Evolutionary conservation across 2,888 invertebrate species (phyloP), one percentile per base, ranked within the genome.

Genomic region (Helobdella robusta): DNA sequence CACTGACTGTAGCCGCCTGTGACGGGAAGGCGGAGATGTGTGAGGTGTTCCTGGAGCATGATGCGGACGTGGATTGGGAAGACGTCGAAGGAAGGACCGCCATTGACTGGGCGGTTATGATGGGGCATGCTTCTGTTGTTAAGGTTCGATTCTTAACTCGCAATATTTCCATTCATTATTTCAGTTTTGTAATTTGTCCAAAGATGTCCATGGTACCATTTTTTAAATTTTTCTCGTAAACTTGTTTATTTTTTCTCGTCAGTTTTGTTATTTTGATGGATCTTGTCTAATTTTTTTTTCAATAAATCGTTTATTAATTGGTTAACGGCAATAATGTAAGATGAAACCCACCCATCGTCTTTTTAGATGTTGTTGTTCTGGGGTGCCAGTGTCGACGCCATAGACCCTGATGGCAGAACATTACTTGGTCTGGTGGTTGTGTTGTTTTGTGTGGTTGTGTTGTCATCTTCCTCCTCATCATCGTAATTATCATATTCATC

Each of bases 301-400:
- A n/a, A 40, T 40, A 40, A 15, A 40, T 40, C n/a, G 44, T 40
- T 40, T 40, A n/a, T n/a, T n/a, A n/a, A n/a, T n/a, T n/a, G n/a
- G n/a, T n/a, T n/a, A n/a, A n/a, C n/a, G 8, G 40, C 11, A 52
- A 52, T 18, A 20, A 18, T 52, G 11, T 52, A 52, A 18, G 20
- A 52, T 11, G 52, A 58, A 8, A 15, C 8, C 15, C 30, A 32
- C 11, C 6, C 8, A 44, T 50, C 4, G 18, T 59, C n/a, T 34
- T n/a, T n/a, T 4, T 30, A 52, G 52, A 23, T 83, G 91, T 82
- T 94, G 70, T 83, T 94, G 69, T 92, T 91, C 82, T 93, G 93
- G 93, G 93, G 93, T 46, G 92, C 92, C 69, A 89, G 91, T 75
- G 91, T 93, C 63, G 94, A 94, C 81, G 87, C 86, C 73, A 93